These are phyloP conservation scores for Dinoponera quadriceps DNA, from an alignment of 1,140 invertebrate species.

Conservation along the genomic window DNA sequence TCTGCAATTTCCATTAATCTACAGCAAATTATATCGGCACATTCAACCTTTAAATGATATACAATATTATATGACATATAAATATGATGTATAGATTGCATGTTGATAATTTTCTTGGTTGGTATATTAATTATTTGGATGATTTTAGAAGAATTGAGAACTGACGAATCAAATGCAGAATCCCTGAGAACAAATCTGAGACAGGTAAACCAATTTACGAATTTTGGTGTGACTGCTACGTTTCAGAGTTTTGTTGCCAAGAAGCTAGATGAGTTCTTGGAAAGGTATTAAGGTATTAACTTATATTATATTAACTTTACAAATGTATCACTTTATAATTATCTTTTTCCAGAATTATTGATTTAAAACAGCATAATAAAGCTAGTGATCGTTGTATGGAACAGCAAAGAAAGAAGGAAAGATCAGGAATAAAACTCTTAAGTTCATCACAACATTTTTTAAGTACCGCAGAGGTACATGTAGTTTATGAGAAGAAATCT, in stretches of 20 bases:
- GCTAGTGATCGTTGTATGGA: conserved; percentile 6
- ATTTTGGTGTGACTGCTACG: conserved; percentile 68
- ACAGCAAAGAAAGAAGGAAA: conserved; percentile 18
- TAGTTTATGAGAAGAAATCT: neutral
- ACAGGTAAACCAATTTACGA: conserved; percentile 65
- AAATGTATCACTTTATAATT: neutral
- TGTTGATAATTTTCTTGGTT: neutral
- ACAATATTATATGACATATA: neutral
- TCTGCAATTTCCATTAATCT: neutral
- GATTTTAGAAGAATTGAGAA: neutral
- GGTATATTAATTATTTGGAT: conserved; percentile 27
- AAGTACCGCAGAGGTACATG: conserved; percentile 11
- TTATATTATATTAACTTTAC: too few species aligned
- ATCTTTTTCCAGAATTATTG: conserved; percentile 63
- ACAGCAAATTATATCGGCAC: neutral
- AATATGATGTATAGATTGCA: neutral
- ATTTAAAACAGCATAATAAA: conserved; percentile 18
- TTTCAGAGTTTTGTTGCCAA: conserved; percentile 76
- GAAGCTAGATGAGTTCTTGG: conserved; percentile 73
- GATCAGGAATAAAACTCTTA: conserved; percentile 75
- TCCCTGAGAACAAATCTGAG: conserved; percentile 34
- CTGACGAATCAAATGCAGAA: neutral
- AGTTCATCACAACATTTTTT: conserved; percentile 66
- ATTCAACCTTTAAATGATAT: too few species aligned
- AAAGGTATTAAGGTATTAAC: too few species aligned